Evolutionary conservation across 2,113 vertebrate genomes (phyloP).

Genomic region (Donacobius atricapilla): DNA sequence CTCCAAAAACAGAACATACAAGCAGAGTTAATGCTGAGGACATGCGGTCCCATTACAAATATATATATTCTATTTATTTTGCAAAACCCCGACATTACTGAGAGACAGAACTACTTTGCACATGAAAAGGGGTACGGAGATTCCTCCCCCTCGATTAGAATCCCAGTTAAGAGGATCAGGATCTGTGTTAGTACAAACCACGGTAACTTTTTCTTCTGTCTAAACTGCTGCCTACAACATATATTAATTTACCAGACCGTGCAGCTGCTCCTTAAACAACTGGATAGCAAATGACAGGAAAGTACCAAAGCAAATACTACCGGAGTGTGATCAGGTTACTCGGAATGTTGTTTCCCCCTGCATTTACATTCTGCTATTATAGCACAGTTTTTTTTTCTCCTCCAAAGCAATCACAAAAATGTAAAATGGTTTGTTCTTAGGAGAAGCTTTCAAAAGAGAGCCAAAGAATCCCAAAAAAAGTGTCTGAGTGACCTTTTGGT

Average conservation of each 20-base stretch:
- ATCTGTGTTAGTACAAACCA: constrained; percentile 39
- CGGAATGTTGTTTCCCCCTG: neutral
- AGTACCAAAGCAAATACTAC: constrained; percentile 50
- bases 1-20: constrained; percentile 61
- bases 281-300: constrained; percentile 45
- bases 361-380: constrained; percentile 16
- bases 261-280: constrained; percentile 66
- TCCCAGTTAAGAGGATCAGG: constrained; percentile 39
- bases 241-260: constrained; percentile 54
- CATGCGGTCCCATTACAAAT: constrained; percentile 33
- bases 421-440: constrained; percentile 40
- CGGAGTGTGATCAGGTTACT: neutral
- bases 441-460: constrained; percentile 30
- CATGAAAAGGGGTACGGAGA: neutral
- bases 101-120: neutral
- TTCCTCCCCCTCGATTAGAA: constrained; percentile 34
- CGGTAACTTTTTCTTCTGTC: constrained; percentile 37
- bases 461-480: neutral
- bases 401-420: constrained; percentile 35
- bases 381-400: neutral
- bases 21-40: constrained; percentile 53
- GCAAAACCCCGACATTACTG: neutral
- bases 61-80: neutral
- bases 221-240: constrained; percentile 49
- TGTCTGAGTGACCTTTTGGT: neutral